Evolutionary conservation across 1,140 invertebrate species (phyloP), one percentile per base, ranked within the genome.

Genomic region (Lepeophtheirus salmonis): DNA sequence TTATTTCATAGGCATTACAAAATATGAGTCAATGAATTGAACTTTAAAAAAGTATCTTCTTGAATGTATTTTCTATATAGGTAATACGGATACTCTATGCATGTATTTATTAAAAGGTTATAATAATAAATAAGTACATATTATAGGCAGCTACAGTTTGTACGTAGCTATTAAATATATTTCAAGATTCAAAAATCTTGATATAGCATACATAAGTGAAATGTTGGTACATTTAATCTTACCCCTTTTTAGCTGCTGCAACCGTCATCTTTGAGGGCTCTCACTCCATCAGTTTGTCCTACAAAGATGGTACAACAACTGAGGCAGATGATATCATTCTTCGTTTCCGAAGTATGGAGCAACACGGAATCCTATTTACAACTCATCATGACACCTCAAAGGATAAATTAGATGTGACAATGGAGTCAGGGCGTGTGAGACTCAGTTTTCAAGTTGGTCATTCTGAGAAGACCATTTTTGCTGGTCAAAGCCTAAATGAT

Each of bases 321-420:
- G 88, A 96, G 71, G 89, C 87, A 0, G 92, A 97, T 70, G 88
- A 94, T 68, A 76, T 97, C 24, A 77, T 83, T 21, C 72, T 97
- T 17, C 76, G 90, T 26, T 95, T 97, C 71, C 80, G 83, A 64
- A 96, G 90, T 2, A 81, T 76, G 10, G 78, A 81, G 66, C 81
- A 84, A 0, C 73, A 66, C 63, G 73, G 75, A 21, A 66, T 78
- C 16, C 65, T 78, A 1, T 63, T 67, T 18, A 62, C 65, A n/a
- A 68, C 68, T 22, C 61, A 67, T 0, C 68, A 69, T 13, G 64
- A 68, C 12, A 62, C 65, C 6, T 65, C 69, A 13, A 20, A 57
- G 14, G 23, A 57, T 25, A 57, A 57, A 41, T 20, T 57, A 18
- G 55, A 57, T 4, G 17, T 57, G 20, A 18, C 26, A 1, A 14